These are phyloP conservation scores for Nebria brevicollis DNA, from an alignment of 2,888 invertebrate species.

Conservation along the genomic window DNA sequence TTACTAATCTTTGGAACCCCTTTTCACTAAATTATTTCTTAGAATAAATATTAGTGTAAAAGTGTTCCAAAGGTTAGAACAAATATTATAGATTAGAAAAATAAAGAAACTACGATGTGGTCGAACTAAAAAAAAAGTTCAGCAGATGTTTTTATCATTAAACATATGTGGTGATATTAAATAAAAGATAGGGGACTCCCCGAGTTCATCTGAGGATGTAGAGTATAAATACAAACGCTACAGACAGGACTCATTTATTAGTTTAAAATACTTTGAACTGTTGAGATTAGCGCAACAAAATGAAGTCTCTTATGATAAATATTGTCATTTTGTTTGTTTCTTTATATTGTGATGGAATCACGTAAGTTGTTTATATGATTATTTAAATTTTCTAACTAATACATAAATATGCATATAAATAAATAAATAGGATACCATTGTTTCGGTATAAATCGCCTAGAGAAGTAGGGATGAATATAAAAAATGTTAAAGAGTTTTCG, in stretches of 20 bases:
- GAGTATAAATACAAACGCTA: not conserved
- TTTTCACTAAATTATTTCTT: no score
- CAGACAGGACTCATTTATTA: not conserved
- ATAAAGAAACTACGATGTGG: no score
- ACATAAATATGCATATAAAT: constrained; percentile 19
- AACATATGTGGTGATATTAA: no score
- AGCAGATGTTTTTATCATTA: no score
- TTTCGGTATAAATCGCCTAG: constrained; percentile 55
- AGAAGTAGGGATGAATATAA: constrained; percentile 53
- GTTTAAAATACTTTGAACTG: not conserved
- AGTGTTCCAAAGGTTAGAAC: no score
- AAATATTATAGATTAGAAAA: no score
- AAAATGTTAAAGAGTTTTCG: constrained; percentile 52
- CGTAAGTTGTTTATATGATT: constrained; percentile 27
- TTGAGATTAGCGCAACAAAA: not conserved
- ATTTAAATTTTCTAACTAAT: constrained; percentile 2
- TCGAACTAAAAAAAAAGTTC: no score
- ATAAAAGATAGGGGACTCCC: constrained; percentile 28
- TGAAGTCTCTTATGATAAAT: not conserved
- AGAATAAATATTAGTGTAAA: no score
- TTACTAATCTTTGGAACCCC: no score
- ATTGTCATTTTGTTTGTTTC: constrained; percentile 6
- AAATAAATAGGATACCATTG: constrained; percentile 54
- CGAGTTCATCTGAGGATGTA: not conserved
- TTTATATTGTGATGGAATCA: constrained; percentile 10